A percentile compares a stretch with the other conserved stretches of the same genome.
phyloP scores from a whole-genome alignment of 2,888 invertebrate species.

The Xiphydria camelus region DNA sequence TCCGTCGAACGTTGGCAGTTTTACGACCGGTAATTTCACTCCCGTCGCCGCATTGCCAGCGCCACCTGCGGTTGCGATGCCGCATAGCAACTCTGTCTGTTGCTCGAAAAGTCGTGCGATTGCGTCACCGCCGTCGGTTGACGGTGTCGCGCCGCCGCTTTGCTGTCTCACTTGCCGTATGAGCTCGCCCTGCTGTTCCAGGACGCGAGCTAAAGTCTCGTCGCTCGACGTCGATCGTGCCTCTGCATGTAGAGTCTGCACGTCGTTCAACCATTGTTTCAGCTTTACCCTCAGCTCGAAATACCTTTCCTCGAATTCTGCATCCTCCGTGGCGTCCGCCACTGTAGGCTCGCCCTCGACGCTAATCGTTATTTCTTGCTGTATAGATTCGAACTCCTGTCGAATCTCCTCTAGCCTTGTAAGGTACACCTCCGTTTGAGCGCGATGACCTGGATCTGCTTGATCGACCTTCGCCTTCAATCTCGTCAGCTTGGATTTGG shows the following conservation, averaged over 20 bases:
- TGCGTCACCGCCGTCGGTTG: too few species aligned
- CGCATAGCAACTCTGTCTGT: too few species aligned
- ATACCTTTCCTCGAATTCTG: not conserved
- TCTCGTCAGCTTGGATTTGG: not conserved
- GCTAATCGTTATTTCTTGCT: not conserved
- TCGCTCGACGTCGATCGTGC: not conserved
- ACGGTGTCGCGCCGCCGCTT: too few species aligned
- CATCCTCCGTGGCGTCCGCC: not conserved
- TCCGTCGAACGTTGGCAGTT: constrained; percentile 15
- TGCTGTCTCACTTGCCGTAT: too few species aligned
- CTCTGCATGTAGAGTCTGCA: not conserved
- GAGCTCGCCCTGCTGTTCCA: too few species aligned
- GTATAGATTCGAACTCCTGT: not conserved
- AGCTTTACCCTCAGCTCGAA: not conserved
- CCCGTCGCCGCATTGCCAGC: too few species aligned
- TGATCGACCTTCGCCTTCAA: not conserved
- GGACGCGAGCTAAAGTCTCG: too few species aligned
- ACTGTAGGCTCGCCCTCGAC: not conserved
- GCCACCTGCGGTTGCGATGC: too few species aligned
- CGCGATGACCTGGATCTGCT: too few species aligned
- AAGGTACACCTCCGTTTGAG: not conserved
- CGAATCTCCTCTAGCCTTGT: not conserved
- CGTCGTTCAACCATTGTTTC: not conserved
- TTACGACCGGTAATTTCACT: constrained; percentile 12
- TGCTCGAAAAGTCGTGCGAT: too few species aligned